phyloP scores from a whole-genome alignment of 2,113 vertebrate species.

The Periophthalmodon schlosseri region DNA sequence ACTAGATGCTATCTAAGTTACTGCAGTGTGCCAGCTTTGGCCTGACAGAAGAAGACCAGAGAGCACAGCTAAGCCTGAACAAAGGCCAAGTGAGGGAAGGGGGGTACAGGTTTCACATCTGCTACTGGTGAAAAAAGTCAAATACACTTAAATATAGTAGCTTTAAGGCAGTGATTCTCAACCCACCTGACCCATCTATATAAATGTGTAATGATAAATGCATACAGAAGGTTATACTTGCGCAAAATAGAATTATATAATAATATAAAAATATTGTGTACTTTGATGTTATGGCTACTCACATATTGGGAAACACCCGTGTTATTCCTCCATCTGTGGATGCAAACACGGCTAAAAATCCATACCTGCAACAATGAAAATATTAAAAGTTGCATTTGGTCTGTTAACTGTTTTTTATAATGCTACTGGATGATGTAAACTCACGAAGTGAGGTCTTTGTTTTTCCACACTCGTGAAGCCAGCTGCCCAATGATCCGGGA shows the following conservation, averaged over 20 bases:
- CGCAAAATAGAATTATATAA: no score
- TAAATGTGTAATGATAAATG: neutral
- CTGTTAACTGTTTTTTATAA: neutral
- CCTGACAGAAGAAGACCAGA: no score
- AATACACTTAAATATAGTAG: no score
- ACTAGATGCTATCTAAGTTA: no score
- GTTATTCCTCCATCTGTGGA: constrained; percentile 96
- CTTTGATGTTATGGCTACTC: constrained; percentile 58
- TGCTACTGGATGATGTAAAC: constrained; percentile 9
- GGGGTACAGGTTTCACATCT: no score
- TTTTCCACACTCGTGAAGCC: constrained; percentile 91
- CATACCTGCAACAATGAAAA: constrained; percentile 81
- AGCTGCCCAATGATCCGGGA: constrained; percentile 92
- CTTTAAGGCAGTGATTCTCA: neutral
- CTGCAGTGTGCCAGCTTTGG: no score
- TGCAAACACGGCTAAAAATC: constrained; percentile 94
- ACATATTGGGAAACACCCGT: constrained; percentile 94
- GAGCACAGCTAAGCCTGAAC: no score
- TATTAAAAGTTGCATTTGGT: neutral
- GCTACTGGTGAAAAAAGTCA: no score
- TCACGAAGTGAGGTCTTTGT: constrained; percentile 95
- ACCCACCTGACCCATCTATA: neutral
- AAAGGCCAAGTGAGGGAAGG: no score
- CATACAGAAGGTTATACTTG: neutral
- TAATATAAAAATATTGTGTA: no score